A percentile compares a stretch with the other conserved stretches of the same genome.
These are phyloP conservation scores for Lineus longissimus DNA, from an alignment of 1,140 invertebrate species.

Conservation along the genomic window DNA sequence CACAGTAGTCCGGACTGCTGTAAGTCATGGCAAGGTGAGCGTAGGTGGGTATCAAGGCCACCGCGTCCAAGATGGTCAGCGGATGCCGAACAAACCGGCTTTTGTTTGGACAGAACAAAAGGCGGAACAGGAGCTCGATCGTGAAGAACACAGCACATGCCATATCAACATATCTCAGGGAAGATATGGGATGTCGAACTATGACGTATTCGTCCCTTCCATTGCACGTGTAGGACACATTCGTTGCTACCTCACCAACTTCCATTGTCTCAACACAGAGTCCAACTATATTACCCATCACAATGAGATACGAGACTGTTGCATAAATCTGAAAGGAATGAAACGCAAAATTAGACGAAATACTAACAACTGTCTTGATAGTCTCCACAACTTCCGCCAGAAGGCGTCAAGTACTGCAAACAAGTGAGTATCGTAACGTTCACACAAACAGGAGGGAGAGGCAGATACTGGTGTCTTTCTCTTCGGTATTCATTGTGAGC, in stretches of 20 bases:
- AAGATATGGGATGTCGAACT: not conserved
- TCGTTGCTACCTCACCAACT: not conserved
- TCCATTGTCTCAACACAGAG: conserved; percentile 23
- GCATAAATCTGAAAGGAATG: conserved; percentile 13
- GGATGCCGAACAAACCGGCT: conserved; percentile 46
- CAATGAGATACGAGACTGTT: conserved; percentile 19
- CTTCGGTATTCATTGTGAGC: too few relatives aligned
- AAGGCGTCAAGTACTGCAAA: too few relatives aligned
- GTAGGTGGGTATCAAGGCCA: conserved; percentile 56
- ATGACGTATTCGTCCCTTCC: not conserved
- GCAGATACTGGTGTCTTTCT: too few relatives aligned
- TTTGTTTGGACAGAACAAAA: conserved; percentile 54
- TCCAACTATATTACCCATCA: conserved; percentile 16
- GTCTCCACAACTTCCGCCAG: too few relatives aligned
- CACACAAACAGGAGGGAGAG: too few relatives aligned
- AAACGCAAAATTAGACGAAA: too few relatives aligned
- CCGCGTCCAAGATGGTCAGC: conserved; percentile 57
- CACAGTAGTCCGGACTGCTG: too few relatives aligned
- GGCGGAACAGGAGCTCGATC: conserved; percentile 52
- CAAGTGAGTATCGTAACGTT: too few relatives aligned
- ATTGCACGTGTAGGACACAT: not conserved
- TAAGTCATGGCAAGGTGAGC: conserved; percentile 36
- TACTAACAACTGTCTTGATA: not conserved
- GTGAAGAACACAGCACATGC: conserved; percentile 57
- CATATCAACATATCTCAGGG: conserved; percentile 27